A percentile compares a stretch with the other conserved stretches of the same genome.
phyloP scores from a whole-genome alignment of 1,140 invertebrate species.

The Zaprionus tsacasi region DNA sequence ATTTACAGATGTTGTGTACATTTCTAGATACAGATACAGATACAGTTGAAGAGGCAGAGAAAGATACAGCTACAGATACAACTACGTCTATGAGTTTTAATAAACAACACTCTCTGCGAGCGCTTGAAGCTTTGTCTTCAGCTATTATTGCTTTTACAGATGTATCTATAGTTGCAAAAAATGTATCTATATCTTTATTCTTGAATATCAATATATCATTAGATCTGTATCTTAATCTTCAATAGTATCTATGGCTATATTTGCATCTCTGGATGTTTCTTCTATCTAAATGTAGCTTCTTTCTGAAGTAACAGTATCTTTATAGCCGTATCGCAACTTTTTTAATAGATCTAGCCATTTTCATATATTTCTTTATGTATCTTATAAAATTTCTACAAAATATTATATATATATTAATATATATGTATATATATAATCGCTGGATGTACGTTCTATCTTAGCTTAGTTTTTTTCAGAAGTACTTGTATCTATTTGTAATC shows the following conservation, averaged over 20 bases:
- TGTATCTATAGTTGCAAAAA: background rate
- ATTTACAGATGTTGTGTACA: background rate
- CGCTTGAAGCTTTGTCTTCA: background rate
- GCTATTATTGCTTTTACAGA: background rate
- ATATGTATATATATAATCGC: no score
- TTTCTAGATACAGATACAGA: slow-evolving; percentile 1
- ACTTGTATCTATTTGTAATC: no score
- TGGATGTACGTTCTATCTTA: background rate
- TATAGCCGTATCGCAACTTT: no score
- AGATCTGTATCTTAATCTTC: background rate
- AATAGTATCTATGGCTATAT: background rate
- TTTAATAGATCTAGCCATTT: no score
- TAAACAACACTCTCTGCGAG: slow-evolving; percentile 27
- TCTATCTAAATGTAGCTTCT: no score
- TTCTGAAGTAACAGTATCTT: no score
- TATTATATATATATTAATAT: no score
- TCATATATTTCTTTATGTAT: no score
- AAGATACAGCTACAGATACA: no score
- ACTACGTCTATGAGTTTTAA: slow-evolving; percentile 20
- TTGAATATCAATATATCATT: no score
- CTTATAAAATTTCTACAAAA: no score
- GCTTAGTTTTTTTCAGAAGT: no score
- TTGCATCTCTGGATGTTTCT: background rate
- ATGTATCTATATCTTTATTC: background rate
- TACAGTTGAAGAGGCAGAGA: background rate